These are phyloP conservation scores for Phacellophora camtschatica DNA, from an alignment of 30 jellyfish, hydroid and myxozoan species.

Conservation along the genomic window DNA sequence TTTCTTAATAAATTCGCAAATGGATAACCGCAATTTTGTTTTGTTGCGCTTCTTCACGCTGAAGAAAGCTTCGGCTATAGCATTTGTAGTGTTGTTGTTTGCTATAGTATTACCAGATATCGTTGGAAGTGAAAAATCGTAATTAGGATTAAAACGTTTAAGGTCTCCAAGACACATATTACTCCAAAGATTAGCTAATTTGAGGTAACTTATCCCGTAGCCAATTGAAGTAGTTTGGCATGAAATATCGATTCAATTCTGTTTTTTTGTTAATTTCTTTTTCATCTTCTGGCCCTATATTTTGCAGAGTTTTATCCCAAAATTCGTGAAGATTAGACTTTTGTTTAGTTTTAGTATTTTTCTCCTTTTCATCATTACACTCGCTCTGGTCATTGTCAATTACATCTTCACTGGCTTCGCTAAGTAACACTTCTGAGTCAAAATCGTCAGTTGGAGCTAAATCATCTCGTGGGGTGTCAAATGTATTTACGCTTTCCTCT, in stretches of 20 bases:
- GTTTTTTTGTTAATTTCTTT: not conserved
- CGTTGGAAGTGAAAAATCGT: not conserved
- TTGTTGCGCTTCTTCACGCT: not conserved
- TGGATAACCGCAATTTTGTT: not conserved
- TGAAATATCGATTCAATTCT: not conserved
- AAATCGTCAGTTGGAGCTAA: not conserved
- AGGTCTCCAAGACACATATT: not conserved
- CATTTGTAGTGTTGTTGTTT: not conserved
- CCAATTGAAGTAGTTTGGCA: not conserved
- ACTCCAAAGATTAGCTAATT: conserved; percentile 2
- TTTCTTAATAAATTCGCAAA: not conserved
- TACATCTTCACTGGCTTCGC: not conserved
- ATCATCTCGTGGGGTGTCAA: not conserved
- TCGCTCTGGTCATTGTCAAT: not conserved
- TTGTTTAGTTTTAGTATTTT: not conserved
- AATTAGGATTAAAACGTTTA: not conserved
- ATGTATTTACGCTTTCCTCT: not conserved
- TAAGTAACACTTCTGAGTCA: too few species aligned
- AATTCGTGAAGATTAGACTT: not conserved
- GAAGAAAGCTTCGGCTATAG: conserved; percentile 2
- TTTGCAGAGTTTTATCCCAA: not conserved
- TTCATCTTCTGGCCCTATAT: not conserved
- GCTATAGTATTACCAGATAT: not conserved
- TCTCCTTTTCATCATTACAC: not conserved
- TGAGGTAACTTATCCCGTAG: not conserved